A percentile compares a stretch with the other conserved stretches of the same genome.
Evolutionary conservation across 2,113 vertebrate species (phyloP).

Genomic region (Petromus typicus): DNA sequence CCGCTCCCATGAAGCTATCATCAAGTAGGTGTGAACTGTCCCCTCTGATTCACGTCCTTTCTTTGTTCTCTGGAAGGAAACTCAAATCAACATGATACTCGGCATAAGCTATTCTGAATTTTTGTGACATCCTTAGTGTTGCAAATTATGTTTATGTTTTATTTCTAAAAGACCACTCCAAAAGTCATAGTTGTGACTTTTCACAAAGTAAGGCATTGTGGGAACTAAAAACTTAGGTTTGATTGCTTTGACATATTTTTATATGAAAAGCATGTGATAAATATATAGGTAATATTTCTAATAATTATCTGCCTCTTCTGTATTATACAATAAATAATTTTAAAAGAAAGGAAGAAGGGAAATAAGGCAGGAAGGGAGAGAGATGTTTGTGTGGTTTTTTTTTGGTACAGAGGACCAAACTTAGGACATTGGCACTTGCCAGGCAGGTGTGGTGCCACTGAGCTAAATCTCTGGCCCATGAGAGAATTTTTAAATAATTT

Average conservation of each 20-base stretch:
- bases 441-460: too few relatives aligned
- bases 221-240: not conserved
- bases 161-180: constrained; percentile 23
- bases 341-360: not conserved
- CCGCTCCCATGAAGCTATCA: constrained; percentile 99
- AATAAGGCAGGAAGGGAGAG: not conserved
- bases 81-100: not conserved
- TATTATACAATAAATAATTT: constrained; percentile 16
- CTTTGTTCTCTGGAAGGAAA: constrained; percentile 49
- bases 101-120: not conserved
- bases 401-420: too few relatives aligned
- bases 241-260: not conserved
- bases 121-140: not conserved
- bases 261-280: constrained; percentile 23
- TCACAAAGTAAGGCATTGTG: constrained; percentile 17
- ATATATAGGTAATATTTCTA: not conserved
- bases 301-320: not conserved
- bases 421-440: too few relatives aligned
- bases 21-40: constrained; percentile 96
- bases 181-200: constrained; percentile 38
- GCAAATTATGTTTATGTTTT: constrained; percentile 19
- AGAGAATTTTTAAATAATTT: constrained; percentile 7
- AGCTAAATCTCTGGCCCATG: too few relatives aligned
- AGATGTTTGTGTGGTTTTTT: not conserved
- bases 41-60: constrained; percentile 75